Base-by-base conservation (phyloP, 1,140 invertebrate genomes). In the Leptestheria dahalacensis region DNA sequence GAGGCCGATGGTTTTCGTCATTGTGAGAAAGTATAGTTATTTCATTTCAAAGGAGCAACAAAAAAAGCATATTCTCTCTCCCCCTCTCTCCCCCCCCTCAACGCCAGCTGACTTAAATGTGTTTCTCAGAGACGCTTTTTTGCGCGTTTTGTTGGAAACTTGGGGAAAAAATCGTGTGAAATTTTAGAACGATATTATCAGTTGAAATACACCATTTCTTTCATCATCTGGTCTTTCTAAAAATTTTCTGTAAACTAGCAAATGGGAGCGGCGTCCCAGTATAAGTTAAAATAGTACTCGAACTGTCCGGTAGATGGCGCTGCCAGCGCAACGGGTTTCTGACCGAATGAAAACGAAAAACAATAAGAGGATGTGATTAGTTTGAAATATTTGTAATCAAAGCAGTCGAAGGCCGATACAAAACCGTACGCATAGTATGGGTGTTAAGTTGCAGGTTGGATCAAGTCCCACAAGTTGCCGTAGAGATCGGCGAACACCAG, bases 381-480 rank as follows among this genome's bases (percentile, higher is more conserved):
- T n/a, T n/a, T n/a, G n/a, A n/a, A n/a, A n/a, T n/a, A n/a, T n/a
- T n/a, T n/a, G n/a, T n/a, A n/a, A n/a, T n/a, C n/a, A n/a, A n/a
- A n/a, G n/a, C n/a, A n/a, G n/a, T n/a, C n/a, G n/a, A n/a, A n/a
- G n/a, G n/a, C n/a, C n/a, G n/a, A n/a, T n/a, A n/a, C n/a, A n/a
- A n/a, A n/a, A n/a, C n/a, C n/a, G n/a, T n/a, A n/a, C n/a, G n/a
- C n/a, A n/a, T n/a, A n/a, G n/a, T n/a, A n/a, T n/a, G n/a, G n/a
- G n/a, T n/a, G n/a, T 41, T 15, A 41, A 6, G 33, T 41, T 41
- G 33, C 33, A 9, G 33, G 33, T 52, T 60, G 58, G 23, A 60
- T 51, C 2, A 60, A 33, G 29, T 60, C 58, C 58, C 58, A 60
- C 52, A 48, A 28, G 33, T 60, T 60, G 24, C 58, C 58, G 28